Evolutionary conservation across 2,888 invertebrate genomes (phyloP), one percentile per base, ranked within the genome.

Genomic region (Cheilosia vulpina): DNA sequence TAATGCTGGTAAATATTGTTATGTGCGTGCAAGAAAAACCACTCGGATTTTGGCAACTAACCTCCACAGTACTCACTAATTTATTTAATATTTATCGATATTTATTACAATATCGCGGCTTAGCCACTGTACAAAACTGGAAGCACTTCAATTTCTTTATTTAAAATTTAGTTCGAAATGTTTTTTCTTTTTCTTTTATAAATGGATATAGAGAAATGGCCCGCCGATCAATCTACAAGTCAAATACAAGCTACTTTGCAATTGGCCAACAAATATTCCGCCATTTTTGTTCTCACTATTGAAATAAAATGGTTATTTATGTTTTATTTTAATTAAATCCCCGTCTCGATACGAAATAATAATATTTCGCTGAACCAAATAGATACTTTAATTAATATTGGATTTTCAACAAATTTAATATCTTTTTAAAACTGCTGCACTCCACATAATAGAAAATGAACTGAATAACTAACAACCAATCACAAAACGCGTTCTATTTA

Each of bases 401-500:
- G 13, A 21, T 82, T 65, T 68, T 34, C 24, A 47, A 19, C 31
- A 63, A 31, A 31, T 19, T 31, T 45, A 57, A 31, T 31, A 66
- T 50, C 65, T 24, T 34, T 34, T 63, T 71, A 55, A 71, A 65
- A 15, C 58, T 83, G 41, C 43, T 11, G 45, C 45, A 72, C 76
- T 52, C 53, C 65, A 43, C 47, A 65, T 45, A 63, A 58, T 34
- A 57, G 62, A 65, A 52, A 19, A 38, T 17, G 66, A 63, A 72
- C 47, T 76, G 66, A 52, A 77, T 68, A 76, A 50, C 55, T 57
- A 50, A 55, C 58, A 66, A 66, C 85, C 85, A 85, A 85, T 85
- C 85, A 85, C 41, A 77, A 50, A 45, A 63, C 66, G 81, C 71
- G 85, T 85, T 85, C 81, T 85, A 85, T 77, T 71, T 50, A 19